Base-by-base conservation (phyloP, 30 jellyfish, hydroid and myxozoan genomes). In the Pseudorhiza aurosa region DNA sequence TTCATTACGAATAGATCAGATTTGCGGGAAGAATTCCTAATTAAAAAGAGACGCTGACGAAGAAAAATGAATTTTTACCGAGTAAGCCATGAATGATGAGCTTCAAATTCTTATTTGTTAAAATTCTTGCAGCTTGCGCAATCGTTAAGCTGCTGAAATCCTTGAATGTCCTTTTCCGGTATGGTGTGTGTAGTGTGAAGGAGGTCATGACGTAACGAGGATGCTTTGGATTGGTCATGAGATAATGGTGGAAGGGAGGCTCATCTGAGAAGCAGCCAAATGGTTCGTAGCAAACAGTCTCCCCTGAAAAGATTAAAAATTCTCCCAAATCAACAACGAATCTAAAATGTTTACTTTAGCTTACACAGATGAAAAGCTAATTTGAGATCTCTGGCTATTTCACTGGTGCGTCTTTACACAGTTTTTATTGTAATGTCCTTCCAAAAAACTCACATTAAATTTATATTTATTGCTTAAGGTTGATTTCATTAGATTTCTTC, bases 241-340 rank as follows among this genome's bases (percentile, higher is more conserved):
- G 71, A 53, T 68, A 69, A 70, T 85, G 85, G 42, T 79, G 78
- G 56, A 74, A 88, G 32, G 94, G 94, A 2, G 85, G 81, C 6
- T 46, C 76, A 51, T 77, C 73, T 10, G 94, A 57, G 31, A 78
- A 88, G 45, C 97, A 88, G 3, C 97, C 97, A 79, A 65, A 88
- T 29, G 93, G 89, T 0, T 78, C 79, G 36, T 88, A 73, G 87
- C 97, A 88, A 44, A 68, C 63, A 14, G 22, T 33, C 15, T 50
- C 84, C 43, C 82, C 94, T 82, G 58, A 69, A 82, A 82, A 40
- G 14, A 11, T n/a, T n/a, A n/a, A n/a, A n/a, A n/a, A n/a, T n/a
- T n/a, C n/a, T n/a, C n/a, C n/a, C n/a, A n/a, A n/a, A n/a, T n/a
- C n/a, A n/a, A n/a, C n/a, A n/a, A n/a, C n/a, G n/a, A n/a, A n/a